Evolutionary conservation across 1,140 invertebrate genomes (phyloP).

Genomic region (Conus ventricosus): DNA sequence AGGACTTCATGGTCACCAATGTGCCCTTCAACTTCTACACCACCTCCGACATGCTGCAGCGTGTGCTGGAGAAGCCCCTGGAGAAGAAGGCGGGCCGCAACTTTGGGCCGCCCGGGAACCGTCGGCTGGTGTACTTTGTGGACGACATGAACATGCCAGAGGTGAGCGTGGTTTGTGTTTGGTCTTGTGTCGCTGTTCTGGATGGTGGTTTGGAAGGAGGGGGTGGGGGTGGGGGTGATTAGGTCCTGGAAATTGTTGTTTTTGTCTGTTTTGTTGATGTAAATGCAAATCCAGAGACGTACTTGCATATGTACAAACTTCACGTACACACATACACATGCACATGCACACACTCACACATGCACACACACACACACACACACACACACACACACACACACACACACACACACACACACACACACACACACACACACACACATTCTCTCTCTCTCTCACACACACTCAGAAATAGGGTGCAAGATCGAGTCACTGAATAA

Average conservation of each 20-base stretch:
- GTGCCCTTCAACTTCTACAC: conserved; percentile 98
- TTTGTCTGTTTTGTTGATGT: too few species aligned
- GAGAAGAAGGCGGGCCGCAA: conserved; percentile 98
- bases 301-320: too few species aligned
- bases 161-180: conserved; percentile 75
- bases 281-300: too few species aligned
- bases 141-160: conserved; percentile 99
- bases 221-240: too few species aligned
- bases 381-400: conserved; percentile 1
- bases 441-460: neutral
- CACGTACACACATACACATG: neutral
- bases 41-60: conserved; percentile 95
- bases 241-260: too few species aligned
- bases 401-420: neutral
- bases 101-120: conserved; percentile 95
- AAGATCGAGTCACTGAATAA: too few species aligned
- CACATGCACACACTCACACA: conserved; percentile 19
- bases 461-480: too few species aligned
- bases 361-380: neutral
- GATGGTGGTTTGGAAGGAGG: too few species aligned
- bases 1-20: conserved; percentile 91
- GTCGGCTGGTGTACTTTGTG: conserved; percentile 96
- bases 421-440: too few species aligned
- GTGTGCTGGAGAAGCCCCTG: conserved; percentile 94
- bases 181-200: neutral